Evolutionary conservation across 2,888 invertebrate genomes (phyloP).

Genomic region (Antheraea assamensis): DNA sequence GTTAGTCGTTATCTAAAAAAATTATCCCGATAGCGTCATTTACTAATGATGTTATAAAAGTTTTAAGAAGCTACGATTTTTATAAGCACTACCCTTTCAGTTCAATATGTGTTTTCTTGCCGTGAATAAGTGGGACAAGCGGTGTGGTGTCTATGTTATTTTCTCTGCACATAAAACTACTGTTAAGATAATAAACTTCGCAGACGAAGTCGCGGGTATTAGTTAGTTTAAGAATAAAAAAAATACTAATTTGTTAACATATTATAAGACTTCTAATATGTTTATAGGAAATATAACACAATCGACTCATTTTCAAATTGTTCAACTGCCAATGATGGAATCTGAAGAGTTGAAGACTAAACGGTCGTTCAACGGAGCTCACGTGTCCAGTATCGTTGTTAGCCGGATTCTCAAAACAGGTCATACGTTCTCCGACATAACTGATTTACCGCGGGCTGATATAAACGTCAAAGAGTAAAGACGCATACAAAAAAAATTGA

Average conservation of each 20-base stretch:
- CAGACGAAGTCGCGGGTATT: no score
- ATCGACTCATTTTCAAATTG: constrained; percentile 41
- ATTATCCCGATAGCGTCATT: no score
- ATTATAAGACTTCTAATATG: neutral
- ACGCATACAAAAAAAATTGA: neutral
- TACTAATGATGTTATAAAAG: neutral
- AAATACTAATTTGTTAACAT: neutral
- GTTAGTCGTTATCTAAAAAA: no score
- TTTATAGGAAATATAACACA: constrained; percentile 44
- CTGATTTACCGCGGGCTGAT: constrained; percentile 15
- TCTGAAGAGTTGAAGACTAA: constrained; percentile 36
- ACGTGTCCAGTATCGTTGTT: constrained; percentile 47
- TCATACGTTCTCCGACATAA: constrained; percentile 40
- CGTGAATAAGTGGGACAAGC: no score
- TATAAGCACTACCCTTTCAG: no score
- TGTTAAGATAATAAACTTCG: no score
- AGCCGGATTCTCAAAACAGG: constrained; percentile 50
- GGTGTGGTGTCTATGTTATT: no score
- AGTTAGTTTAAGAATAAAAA: neutral
- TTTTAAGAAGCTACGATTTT: neutral
- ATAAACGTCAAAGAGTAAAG: neutral
- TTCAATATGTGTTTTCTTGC: no score
- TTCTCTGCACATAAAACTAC: no score
- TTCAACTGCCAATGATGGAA: constrained; percentile 36
- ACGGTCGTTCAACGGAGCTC: constrained; percentile 53